Base-by-base conservation (phyloP, 30 jellyfish, hydroid and myxozoan species). In the Turritopsis rubra region DNA sequence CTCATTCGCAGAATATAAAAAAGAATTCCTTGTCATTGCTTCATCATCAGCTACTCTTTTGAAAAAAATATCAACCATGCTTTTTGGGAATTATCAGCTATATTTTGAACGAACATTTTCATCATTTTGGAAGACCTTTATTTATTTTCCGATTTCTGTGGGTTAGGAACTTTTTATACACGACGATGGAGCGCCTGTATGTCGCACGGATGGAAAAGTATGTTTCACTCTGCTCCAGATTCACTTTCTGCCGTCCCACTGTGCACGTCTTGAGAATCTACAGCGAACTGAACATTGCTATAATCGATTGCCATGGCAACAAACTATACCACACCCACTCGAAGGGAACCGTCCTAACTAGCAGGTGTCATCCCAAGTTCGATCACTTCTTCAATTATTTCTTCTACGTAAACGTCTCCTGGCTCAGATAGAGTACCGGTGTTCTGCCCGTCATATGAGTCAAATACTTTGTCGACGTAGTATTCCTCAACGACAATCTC, bases 401-500 rank as follows among this genome's bases (percentile, higher is more conserved):
- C 87, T 65, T 80, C 87, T 13, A 80, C 87, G 21, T 68, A 68
- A 53, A 80, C 77, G 24, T 78, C 76, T 52, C 54, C 79, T 75
- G 18, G 27, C 8, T 22, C 30, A 26, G 76, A 26, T 19, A 20
- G 65, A 74, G 53, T 8, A 19, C 7, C 65, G 24, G 9, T 17
- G 26, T 21, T 29, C 19, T 22, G 27, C 21, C 9, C 89, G 20
- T 27, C n/a, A n/a, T n/a, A n/a, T n/a, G n/a, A n/a, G n/a, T n/a
- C 83, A 8, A 31, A 28, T 60, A 53, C 95, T 8, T 52, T 18
- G 0, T 81, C 95, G 53, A 18, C 54, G 79, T 86, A 82, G n/a
- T 66, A 77, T 60, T 86, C 79, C 65, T 86, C 96, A 74, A 83
- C 91, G 65, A 78, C 80, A 17, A 25, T 22, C 19, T 25, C 80